phyloP scores from a whole-genome alignment of 2,113 vertebrate species.

The Python bivittatus region DNA sequence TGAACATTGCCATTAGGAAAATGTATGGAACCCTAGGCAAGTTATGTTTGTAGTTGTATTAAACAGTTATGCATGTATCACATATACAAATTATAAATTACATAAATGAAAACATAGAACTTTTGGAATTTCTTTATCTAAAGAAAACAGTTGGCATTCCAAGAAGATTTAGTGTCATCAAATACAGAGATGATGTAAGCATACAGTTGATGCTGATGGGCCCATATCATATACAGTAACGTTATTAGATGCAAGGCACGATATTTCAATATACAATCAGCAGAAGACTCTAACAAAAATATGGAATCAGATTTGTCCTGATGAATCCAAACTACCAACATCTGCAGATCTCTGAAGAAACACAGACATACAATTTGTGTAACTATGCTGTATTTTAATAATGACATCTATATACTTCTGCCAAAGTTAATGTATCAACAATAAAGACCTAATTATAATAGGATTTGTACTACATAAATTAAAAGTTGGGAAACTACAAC shows the following conservation, averaged over 20 bases:
- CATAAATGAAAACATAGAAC: too few relatives aligned
- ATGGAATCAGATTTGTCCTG: not conserved
- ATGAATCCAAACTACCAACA: not conserved
- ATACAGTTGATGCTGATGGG: not conserved
- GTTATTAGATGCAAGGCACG: not conserved
- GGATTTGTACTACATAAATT: not conserved
- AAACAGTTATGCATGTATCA: not conserved
- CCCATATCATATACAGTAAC: not conserved
- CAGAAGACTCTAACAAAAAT: not conserved
- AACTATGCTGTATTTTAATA: not conserved
- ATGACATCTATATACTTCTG: not conserved
- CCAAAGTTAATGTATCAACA: not conserved
- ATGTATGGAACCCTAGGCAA: not conserved
- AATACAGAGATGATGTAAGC: too few relatives aligned
- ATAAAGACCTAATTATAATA: not conserved
- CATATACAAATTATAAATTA: not conserved
- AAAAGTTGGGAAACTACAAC: not conserved
- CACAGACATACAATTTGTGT: too few relatives aligned
- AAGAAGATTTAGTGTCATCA: not conserved
- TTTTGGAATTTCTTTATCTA: not conserved
- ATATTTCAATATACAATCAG: not conserved
- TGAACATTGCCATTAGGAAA: not conserved
- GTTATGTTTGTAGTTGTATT: not conserved
- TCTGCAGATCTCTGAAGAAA: not conserved
- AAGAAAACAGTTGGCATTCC: not conserved